Evolutionary conservation across 2,113 vertebrate genomes (phyloP).

Genomic region (Scortum barcoo): DNA sequence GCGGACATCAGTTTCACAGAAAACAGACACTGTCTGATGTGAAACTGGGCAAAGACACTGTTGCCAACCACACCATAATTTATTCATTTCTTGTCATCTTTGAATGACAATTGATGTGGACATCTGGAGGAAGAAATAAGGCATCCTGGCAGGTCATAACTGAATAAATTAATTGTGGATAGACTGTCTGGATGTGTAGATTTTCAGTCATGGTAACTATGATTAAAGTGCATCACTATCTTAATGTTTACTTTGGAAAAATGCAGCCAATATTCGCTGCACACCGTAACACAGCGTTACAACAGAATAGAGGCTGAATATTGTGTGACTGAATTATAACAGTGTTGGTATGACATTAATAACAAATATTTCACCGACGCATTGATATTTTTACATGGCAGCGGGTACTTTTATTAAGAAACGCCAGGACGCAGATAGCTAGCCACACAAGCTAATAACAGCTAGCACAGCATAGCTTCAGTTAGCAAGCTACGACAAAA

Average conservation of each 20-base stretch:
- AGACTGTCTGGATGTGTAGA: neutral
- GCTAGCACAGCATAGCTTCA: slow-evolving; percentile 51
- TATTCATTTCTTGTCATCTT: neutral
- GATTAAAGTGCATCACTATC: slow-evolving; percentile 1
- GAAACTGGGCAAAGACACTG: neutral
- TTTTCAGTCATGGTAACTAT: neutral
- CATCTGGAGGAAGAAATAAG: neutral
- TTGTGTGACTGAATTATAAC: no score
- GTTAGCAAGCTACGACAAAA: slow-evolving; percentile 75
- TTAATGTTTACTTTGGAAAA: slow-evolving; percentile 58
- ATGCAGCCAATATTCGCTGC: neutral
- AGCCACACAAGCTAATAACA: slow-evolving; percentile 74
- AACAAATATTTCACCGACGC: neutral
- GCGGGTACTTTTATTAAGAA: neutral
- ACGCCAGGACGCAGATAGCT: slow-evolving; percentile 36
- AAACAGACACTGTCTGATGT: neutral
- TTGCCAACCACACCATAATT: neutral
- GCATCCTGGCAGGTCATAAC: neutral
- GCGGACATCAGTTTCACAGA: neutral
- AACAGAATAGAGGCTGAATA: neutral
- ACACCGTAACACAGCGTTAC: neutral
- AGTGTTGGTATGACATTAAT: neutral
- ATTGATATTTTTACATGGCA: neutral
- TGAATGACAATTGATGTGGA: slow-evolving; percentile 10
- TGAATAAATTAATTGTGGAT: neutral